Conservation (phyloP, 2,797 vertebrate genomes). For the Anguilla anguilla region DNA sequence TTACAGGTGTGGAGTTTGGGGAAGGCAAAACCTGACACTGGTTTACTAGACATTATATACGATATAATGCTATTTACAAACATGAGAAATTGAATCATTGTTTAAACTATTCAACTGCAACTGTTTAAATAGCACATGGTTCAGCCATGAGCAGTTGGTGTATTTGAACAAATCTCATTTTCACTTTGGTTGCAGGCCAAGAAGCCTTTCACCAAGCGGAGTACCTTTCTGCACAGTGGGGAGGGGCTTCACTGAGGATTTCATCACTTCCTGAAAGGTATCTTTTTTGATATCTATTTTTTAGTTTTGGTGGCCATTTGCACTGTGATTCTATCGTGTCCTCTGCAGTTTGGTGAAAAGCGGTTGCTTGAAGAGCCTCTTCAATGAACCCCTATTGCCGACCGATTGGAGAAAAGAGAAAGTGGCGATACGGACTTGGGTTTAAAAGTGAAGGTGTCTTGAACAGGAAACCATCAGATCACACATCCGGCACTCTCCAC, state of each 20-base stretch:
- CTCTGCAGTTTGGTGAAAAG: neutral
- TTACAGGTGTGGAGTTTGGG: neutral
- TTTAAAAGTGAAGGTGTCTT: neutral
- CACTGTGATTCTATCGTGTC: neutral
- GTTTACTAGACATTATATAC: neutral
- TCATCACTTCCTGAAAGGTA: neutral
- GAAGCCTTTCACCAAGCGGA: neutral
- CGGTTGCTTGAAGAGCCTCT: neutral
- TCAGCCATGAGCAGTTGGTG: neutral
- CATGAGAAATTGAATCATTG: neutral
- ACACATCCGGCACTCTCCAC: neutral
- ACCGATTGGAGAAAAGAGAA: neutral
- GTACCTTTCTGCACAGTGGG: neutral
- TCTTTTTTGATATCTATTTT: neutral
- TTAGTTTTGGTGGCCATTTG: neutral
- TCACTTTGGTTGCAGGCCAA: neutral
- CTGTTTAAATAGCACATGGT: neutral
- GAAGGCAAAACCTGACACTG: neutral
- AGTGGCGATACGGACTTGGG: neutral
- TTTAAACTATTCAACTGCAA: neutral
- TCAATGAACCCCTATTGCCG: neutral
- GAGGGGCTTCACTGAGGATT: neutral
- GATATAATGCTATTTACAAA: neutral
- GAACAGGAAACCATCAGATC: constrained; percentile 1
- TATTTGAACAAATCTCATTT: neutral